Evolutionary conservation across 2,888 invertebrate genomes (phyloP), one percentile per base, ranked within the genome.

Genomic region (Periphyllus acericola): DNA sequence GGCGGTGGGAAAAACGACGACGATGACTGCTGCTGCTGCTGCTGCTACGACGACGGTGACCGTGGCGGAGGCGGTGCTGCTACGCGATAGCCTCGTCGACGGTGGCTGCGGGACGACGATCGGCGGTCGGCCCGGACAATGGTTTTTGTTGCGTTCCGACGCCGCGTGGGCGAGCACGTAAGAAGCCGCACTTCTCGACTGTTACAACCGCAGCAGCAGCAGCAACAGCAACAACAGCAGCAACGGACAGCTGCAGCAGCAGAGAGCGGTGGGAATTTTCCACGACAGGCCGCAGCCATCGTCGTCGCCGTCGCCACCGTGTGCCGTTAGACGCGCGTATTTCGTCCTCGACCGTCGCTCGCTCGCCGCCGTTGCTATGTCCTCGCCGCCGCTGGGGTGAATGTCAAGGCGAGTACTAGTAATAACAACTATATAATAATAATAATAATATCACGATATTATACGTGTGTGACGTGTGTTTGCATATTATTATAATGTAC

Each of bases 61-160:
- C 17, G 76, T 8, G 60, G 60, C 60, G 52, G 52, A 32, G 52
- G 72, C 34, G 82, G 68, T 55, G 19, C 83, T 55, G 19, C 83
- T 21, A 55, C 83, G 52, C 72, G 34, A 55, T 55, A 25, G 52
- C 25, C 34, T 6, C 36, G 76, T 36, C 78, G 66, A 52, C 74
- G 32, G 32, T 55, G 21, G 52, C 52, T 46, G 29, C 32, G 52
- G 34, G 32, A 29, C 74, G 5, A 34, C 72, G 14, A 40, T 36
- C 55, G 79, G 52, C 4, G 34, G 32, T 40, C 83, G 3, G 32
- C n/a, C 55, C 66, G 81, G 81, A 87, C 81, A 87, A 75, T 75
- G 87, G 87, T 74, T 46, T 46, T 81, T 87, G 87, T 87, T 46
- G 60, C 81, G 66, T 46, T 66, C 60, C 60, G 25, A 17, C 66